Conservation (phyloP, 2,888 invertebrate species). For the Eilema caniola region DNA sequence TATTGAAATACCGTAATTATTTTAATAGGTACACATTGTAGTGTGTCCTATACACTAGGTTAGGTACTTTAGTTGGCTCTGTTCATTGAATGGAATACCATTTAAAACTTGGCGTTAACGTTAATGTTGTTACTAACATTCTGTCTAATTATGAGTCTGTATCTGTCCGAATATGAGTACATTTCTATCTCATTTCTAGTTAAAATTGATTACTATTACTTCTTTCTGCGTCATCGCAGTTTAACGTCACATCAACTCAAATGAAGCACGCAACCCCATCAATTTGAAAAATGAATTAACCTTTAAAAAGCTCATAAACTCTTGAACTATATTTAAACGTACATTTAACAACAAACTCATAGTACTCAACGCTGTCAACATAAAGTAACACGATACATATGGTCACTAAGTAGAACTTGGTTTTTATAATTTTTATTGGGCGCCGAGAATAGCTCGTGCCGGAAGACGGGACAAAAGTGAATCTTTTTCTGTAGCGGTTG, state of each 20-base stretch:
- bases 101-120: no score
- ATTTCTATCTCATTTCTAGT: background rate
- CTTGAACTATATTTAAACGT: constrained; percentile 19
- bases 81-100: background rate
- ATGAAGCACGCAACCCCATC: background rate
- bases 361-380: constrained; percentile 55
- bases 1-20: background rate
- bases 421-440: constrained; percentile 59
- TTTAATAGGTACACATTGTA: background rate
- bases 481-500: constrained; percentile 72
- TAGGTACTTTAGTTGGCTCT: background rate
- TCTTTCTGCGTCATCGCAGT: background rate
- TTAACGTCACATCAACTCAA: background rate
- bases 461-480: constrained; percentile 75
- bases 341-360: constrained; percentile 20
- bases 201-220: background rate
- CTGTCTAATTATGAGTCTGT: no score
- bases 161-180: background rate
- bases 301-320: constrained; percentile 16
- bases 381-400: constrained; percentile 66
- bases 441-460: constrained; percentile 67
- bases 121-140: background rate
- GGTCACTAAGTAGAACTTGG: constrained; percentile 68
- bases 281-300: constrained; percentile 23
- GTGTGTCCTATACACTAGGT: background rate